These are phyloP conservation scores for Danio choprae DNA, from an alignment of 2,797 vertebrate genomes.

Conservation along the genomic window DNA sequence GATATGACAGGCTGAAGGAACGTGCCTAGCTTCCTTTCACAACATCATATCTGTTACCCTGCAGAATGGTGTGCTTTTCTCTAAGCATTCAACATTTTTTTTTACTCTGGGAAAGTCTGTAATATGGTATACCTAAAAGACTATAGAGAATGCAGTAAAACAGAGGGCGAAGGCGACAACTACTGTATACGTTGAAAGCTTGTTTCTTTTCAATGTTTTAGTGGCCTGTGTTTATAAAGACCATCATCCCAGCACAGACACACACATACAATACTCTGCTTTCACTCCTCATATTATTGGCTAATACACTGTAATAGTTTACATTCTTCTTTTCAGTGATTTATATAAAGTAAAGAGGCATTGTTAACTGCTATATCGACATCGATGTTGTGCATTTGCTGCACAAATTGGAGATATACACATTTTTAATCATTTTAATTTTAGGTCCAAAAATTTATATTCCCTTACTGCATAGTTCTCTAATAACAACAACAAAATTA, in stretches of 20 bases:
- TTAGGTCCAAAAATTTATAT: too few species aligned
- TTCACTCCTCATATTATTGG: background rate
- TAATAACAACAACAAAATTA: too few species aligned
- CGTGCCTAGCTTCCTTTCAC: slow-evolving; percentile 4
- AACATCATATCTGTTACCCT: background rate
- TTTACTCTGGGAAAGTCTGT: background rate
- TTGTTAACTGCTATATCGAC: background rate
- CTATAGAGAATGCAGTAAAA: background rate
- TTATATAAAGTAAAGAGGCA: background rate
- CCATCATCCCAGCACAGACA: background rate
- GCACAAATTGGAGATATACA: too few species aligned
- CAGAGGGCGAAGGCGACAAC: background rate
- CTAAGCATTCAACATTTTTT: background rate
- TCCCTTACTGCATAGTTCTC: too few species aligned
- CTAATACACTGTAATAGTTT: background rate
- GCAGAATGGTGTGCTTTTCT: background rate
- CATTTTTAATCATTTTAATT: too few species aligned
- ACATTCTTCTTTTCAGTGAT: background rate
- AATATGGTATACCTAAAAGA: background rate
- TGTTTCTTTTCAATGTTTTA: slow-evolving; percentile 13
- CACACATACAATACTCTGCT: background rate
- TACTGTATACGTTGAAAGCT: background rate
- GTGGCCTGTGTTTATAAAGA: slow-evolving; percentile 5
- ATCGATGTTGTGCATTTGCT: too few species aligned
- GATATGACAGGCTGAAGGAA: slow-evolving; percentile 16